Base-by-base conservation (phyloP, 2,797 vertebrate species). In the Poecilia gillii region DNA sequence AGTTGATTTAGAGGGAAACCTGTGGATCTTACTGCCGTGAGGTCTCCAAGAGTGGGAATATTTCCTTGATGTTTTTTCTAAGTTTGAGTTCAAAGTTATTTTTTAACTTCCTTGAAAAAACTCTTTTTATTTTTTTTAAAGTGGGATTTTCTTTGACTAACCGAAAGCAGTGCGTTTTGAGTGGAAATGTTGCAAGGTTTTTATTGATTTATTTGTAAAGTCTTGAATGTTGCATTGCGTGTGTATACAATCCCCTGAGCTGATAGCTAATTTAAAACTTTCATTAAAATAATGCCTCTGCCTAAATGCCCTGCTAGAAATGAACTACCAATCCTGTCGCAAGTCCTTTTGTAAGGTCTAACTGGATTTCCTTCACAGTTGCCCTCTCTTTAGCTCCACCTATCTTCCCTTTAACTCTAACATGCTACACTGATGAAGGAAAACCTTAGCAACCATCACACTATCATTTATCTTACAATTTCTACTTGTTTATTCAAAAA, bases 1-100 rank as follows among this genome's bases (percentile, higher is more conserved):
- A 73, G 59, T 45, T 16, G 33, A 86, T 83, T 81, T 68, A 36
- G 46, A 89, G 20, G 71, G 28, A 85, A 84, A 81, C 76, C 49
- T 47, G 23, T 46, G 31, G 75, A 68, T 84, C 89, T 77, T 75
- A 75, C 43, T 7, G n/a, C 64, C 39, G 13, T 77, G 46, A 73
- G 75, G 74, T 79, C 66, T 79, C 36, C 77, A 64, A 53, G 72
- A 70, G 47, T 6, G 36, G 80, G 76, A 75, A 73, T 74, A 57
- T 71, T 77, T 53, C 20, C 39, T 59, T 78, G 51, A 68, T 72
- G 57, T 31, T 64, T 82, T 73, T 79, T 82, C 28, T 77, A 36
- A 70, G 43, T 45, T 62, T 55, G 14, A 76, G 23, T 33, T 70
- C 51, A 46, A 73, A 71, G 43, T 62, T 25, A 41, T 25, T 11